Percentiles rank a stretch among this genome's conserved stretches.
Conservation (phyloP, 2,888 invertebrate species). For the Caenorhabditis sp. region DNA sequence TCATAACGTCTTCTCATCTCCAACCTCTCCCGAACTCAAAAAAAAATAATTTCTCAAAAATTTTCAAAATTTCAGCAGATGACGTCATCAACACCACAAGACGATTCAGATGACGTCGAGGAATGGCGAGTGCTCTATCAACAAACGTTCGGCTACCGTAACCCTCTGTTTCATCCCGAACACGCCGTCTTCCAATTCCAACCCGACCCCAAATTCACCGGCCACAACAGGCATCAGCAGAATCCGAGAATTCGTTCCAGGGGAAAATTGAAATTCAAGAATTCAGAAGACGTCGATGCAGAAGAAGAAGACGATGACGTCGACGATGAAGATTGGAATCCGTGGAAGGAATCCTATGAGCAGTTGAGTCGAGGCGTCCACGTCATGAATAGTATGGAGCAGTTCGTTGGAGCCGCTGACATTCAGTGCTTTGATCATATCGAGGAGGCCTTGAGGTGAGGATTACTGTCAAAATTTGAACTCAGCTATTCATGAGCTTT, state of each 20-base stretch:
- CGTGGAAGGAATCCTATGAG: slow-evolving; percentile 98
- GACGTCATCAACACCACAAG: slow-evolving; percentile 54
- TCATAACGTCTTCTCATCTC: too few relatives aligned
- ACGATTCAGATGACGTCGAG: slow-evolving; percentile 88
- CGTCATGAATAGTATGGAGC: slow-evolving; percentile 76
- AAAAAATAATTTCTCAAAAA: background rate
- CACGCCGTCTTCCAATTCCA: slow-evolving; percentile 93
- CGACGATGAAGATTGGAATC: slow-evolving; percentile 88
- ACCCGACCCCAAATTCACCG: slow-evolving; percentile 85
- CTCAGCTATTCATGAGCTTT: too few relatives aligned
- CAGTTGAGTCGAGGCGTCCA: slow-evolving; percentile 87
- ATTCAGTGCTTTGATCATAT: slow-evolving; percentile 79
- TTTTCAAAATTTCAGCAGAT: slow-evolving; percentile 11
- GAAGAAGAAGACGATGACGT: slow-evolving; percentile 84
- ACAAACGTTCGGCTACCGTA: slow-evolving; percentile 96
- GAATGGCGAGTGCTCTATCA: slow-evolving; percentile 97
- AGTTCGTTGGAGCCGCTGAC: slow-evolving; percentile 74
- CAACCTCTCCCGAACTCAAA: too few relatives aligned
- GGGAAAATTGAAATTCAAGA: slow-evolving; percentile 25
- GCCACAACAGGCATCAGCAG: slow-evolving; percentile 7
- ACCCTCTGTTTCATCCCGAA: slow-evolving; percentile 93
- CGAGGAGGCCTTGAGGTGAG: slow-evolving; percentile 76
- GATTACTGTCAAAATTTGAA: slow-evolving; percentile 23
- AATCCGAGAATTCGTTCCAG: slow-evolving; percentile 82
- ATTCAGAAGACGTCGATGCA: too few relatives aligned